These are phyloP conservation scores for Rhaphigaster nebulosa DNA, from an alignment of 2,888 invertebrate genomes.

Conservation along the genomic window DNA sequence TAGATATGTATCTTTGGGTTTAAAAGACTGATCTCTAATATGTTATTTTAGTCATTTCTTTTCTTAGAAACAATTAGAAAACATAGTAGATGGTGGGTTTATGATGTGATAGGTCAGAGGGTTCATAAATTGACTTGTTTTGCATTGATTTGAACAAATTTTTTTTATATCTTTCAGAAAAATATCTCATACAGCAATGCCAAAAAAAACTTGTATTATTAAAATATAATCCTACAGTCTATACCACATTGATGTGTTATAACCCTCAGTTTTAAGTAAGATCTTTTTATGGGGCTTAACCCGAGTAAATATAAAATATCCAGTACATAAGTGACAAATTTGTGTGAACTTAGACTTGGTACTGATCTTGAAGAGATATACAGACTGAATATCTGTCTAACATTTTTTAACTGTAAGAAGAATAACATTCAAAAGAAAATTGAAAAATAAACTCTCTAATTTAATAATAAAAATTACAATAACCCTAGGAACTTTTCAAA, in stretches of 20 bases:
- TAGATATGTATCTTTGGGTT: conserved; percentile 4
- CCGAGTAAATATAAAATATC: not conserved
- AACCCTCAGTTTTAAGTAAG: not conserved
- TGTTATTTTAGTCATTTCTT: not conserved
- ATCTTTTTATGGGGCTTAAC: not conserved
- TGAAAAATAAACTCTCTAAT: not conserved
- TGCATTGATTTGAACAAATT: not conserved
- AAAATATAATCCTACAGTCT: not conserved
- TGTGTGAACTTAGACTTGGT: not conserved
- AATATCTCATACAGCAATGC: not conserved
- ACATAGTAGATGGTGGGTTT: not conserved
- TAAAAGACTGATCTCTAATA: conserved; percentile 14
- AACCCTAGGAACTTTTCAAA: not conserved
- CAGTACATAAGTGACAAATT: not conserved
- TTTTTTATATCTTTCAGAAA: not conserved
- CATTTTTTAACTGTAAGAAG: not conserved
- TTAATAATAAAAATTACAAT: not conserved
- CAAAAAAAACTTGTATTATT: not conserved
- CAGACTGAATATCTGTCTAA: not conserved
- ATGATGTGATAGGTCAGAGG: not conserved
- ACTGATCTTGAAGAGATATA: not conserved
- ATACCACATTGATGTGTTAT: not conserved
- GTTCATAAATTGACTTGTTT: not conserved
- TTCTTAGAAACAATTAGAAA: not conserved
- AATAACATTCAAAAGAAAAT: not conserved